These are phyloP conservation scores for Chorisops tibialis DNA, from an alignment of 2,888 invertebrate genomes.

Conservation along the genomic window DNA sequence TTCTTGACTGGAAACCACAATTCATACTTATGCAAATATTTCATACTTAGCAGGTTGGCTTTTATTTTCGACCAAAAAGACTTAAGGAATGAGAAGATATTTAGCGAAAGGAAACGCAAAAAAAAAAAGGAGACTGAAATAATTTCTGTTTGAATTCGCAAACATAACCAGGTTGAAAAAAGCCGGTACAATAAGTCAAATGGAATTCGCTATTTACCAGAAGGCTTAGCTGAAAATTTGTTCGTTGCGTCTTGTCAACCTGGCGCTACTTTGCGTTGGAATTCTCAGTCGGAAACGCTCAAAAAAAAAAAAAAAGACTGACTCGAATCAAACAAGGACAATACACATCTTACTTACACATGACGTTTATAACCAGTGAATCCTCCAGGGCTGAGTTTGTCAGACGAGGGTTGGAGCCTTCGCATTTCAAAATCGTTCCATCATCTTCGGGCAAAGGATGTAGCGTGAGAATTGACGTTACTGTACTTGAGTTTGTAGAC, in stretches of 20 bases:
- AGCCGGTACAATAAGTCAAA: neutral
- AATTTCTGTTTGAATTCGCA: too few relatives aligned
- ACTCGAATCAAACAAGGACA: slow-evolving; percentile 5
- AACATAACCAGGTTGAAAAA: neutral
- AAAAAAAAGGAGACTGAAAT: too few relatives aligned
- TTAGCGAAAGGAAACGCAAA: neutral
- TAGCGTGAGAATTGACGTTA: slow-evolving; percentile 74
- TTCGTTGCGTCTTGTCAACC: too few relatives aligned
- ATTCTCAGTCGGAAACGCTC: too few relatives aligned
- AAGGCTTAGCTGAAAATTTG: neutral
- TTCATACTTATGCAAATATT: slow-evolving; percentile 38
- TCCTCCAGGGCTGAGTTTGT: slow-evolving; percentile 75
- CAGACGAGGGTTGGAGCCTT: slow-evolving; percentile 78
- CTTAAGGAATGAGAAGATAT: neutral
- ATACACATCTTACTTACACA: slow-evolving; percentile 69
- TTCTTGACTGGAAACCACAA: slow-evolving; percentile 37
- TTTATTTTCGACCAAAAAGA: neutral
- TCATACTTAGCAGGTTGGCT: slow-evolving; percentile 35
- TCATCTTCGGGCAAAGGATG: slow-evolving; percentile 82
- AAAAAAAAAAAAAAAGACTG: too few relatives aligned
- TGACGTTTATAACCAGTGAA: slow-evolving; percentile 76
- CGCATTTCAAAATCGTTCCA: slow-evolving; percentile 76
- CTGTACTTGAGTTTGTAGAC: slow-evolving; percentile 66
- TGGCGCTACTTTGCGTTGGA: slow-evolving; percentile 25
- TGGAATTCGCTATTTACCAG: slow-evolving; percentile 2